phyloP scores from a whole-genome alignment of 2,113 vertebrate genomes.

The Ptychochromis oligacanthus region DNA sequence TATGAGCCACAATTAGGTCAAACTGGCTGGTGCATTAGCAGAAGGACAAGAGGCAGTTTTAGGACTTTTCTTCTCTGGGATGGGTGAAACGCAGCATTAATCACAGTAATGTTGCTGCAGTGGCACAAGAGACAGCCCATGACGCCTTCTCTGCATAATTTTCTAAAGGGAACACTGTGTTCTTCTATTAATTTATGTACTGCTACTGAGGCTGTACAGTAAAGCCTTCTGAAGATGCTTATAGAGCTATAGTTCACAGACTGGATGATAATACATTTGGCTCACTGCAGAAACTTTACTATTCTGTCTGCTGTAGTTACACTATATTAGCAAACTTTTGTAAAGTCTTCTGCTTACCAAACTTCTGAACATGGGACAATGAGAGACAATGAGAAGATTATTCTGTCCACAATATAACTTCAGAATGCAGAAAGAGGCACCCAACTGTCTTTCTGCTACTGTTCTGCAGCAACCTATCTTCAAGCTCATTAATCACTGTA shows the following conservation, averaged over 20 bases:
- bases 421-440: not conserved
- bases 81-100: constrained; percentile 73
- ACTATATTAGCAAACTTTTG: constrained; percentile 24
- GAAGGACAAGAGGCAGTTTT: constrained; percentile 69
- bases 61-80: constrained; percentile 65
- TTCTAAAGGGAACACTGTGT: constrained; percentile 66
- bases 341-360: constrained; percentile 28
- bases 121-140: constrained; percentile 52
- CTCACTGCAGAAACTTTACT: constrained; percentile 35
- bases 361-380: not conserved
- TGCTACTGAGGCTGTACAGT: constrained; percentile 61
- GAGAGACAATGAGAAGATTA: not conserved
- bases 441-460: not conserved
- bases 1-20: constrained; percentile 76
- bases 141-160: constrained; percentile 72
- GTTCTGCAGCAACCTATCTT: constrained; percentile 10
- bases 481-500: constrained; percentile 5
- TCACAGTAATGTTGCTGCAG: constrained; percentile 75
- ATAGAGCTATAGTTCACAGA: constrained; percentile 55
- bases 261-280: constrained; percentile 37
- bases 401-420: constrained; percentile 10
- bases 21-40: constrained; percentile 62
- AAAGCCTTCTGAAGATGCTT: constrained; percentile 66
- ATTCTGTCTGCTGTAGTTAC: constrained; percentile 34
- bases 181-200: constrained; percentile 75